phyloP scores from a whole-genome alignment of 2,888 invertebrate species.

The Enchytraeus crypticus region DNA sequence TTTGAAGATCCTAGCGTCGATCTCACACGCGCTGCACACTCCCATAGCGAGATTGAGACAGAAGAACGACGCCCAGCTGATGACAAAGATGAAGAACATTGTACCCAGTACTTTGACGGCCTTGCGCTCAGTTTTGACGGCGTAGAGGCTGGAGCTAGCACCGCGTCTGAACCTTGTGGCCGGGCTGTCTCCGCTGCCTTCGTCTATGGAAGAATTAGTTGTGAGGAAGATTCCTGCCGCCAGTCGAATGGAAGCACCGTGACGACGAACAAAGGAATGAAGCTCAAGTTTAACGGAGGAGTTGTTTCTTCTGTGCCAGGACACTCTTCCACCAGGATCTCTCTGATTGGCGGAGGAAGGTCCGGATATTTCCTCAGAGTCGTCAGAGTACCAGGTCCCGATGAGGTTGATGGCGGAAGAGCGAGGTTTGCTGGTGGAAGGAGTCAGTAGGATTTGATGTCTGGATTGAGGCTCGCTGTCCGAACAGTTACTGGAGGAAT shows the following conservation, averaged over 20 bases:
- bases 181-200: not conserved
- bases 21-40: slow-evolving; percentile 61
- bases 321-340: not conserved
- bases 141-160: slow-evolving; percentile 34
- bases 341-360: not conserved
- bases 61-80: slow-evolving; percentile 48
- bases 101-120: slow-evolving; percentile 66
- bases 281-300: not conserved
- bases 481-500: no score
- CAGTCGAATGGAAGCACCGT: not conserved
- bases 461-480: not conserved
- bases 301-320: not conserved
- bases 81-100: slow-evolving; percentile 46
- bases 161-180: not conserved
- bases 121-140: slow-evolving; percentile 77
- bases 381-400: not conserved
- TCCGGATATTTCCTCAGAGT: not conserved
- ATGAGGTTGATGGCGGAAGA: not conserved
- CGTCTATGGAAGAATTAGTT: not conserved
- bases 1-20: slow-evolving; percentile 50
- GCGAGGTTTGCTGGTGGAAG: not conserved
- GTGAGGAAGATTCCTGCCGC: not conserved
- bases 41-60: slow-evolving; percentile 62
- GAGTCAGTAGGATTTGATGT: not conserved
- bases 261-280: not conserved